Conservation (phyloP, 2,113 vertebrate species). For the Dipodomys stephensi region DNA sequence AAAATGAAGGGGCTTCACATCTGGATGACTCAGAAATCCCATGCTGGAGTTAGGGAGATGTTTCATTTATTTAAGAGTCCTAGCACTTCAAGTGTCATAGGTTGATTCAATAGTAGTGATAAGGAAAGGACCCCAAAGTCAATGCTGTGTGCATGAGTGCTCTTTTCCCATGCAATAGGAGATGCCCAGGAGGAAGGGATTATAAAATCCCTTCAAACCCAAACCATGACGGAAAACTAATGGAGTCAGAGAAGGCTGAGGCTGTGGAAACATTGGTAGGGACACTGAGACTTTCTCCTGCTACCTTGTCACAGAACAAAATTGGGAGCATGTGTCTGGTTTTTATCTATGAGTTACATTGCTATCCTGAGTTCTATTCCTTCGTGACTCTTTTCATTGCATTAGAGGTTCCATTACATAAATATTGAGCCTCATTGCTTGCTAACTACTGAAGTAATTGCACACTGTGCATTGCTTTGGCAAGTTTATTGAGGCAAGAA, state of each 20-base stretch:
- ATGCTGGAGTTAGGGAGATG: background rate
- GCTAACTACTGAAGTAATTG: background rate
- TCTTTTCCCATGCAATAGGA: background rate
- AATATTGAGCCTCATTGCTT: background rate
- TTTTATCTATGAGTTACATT: background rate
- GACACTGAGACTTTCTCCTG: background rate
- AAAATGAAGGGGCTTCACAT: background rate
- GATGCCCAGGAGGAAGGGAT: background rate
- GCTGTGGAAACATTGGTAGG: no score
- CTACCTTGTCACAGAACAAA: constrained; percentile 63
- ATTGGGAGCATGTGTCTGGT: background rate
- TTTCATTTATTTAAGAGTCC: constrained; percentile 47
- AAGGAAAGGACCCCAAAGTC: constrained; percentile 11
- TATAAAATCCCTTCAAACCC: background rate
- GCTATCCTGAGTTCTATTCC: constrained; percentile 26
- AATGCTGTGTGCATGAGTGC: background rate
- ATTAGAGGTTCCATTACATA: background rate
- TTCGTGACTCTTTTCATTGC: constrained; percentile 9
- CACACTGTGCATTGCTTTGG: background rate
- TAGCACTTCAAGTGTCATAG: constrained; percentile 38
- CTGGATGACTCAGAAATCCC: constrained; percentile 14
- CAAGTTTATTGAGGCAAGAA: background rate
- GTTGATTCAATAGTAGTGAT: background rate
- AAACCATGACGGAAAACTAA: background rate
- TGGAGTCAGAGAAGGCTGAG: background rate